These are phyloP conservation scores for Oceanodroma leucorhoa DNA, from an alignment of 2,797 vertebrate species.

Conservation along the genomic window DNA sequence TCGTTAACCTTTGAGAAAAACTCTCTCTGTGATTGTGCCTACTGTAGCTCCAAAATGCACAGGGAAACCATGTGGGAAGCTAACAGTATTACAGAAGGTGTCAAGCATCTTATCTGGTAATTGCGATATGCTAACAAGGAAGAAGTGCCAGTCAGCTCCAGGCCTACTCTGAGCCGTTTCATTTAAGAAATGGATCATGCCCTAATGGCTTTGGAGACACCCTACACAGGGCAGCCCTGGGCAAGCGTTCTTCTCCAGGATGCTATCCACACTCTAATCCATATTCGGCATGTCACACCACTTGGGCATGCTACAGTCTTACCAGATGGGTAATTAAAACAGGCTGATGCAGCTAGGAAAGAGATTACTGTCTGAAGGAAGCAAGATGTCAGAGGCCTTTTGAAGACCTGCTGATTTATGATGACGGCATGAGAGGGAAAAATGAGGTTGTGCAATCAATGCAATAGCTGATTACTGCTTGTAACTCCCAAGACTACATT, in stretches of 20 bases:
- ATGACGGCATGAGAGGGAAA: background rate
- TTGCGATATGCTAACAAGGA: background rate
- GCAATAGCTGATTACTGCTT: background rate
- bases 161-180: background rate
- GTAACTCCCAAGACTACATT: background rate
- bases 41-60: background rate
- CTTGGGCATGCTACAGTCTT: background rate
- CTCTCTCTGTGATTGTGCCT: background rate
- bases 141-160: background rate
- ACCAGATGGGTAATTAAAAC: background rate
- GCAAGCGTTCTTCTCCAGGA: background rate
- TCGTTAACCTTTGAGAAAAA: background rate
- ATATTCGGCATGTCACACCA: background rate
- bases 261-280: accelerated
- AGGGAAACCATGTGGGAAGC: background rate
- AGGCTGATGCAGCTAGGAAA: background rate
- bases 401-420: background rate
- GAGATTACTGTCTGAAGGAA: background rate
- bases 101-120: background rate
- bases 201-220: background rate
- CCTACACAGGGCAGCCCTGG: accelerated
- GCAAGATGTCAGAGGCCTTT: background rate
- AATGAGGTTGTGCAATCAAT: background rate
- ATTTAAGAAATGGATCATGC: background rate
- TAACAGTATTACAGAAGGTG: background rate